Evolutionary conservation across 2,113 vertebrate genomes (phyloP).

Genomic region (Mesocricetus auratus): DNA sequence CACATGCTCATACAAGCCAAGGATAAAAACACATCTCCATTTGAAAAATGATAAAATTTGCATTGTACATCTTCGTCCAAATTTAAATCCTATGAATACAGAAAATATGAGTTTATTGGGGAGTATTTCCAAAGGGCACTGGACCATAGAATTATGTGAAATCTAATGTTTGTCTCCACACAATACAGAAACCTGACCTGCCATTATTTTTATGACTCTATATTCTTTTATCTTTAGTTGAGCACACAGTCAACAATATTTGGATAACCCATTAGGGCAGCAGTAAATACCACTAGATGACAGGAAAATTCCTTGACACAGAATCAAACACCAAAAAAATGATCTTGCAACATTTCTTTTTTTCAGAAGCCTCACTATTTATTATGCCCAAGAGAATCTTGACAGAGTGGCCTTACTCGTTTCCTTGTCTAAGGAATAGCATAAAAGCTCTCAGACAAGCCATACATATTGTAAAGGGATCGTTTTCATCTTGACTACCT

Average conservation of each 20-base stretch:
- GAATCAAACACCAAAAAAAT: too few species aligned
- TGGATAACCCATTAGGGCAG: too few species aligned
- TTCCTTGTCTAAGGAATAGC: constrained; percentile 38
- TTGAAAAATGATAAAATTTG: background rate
- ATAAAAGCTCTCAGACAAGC: background rate
- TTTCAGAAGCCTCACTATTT: constrained; percentile 55
- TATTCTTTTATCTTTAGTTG: too few species aligned
- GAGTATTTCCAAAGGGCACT: background rate
- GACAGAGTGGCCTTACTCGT: background rate
- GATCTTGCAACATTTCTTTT: too few species aligned
- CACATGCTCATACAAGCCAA: background rate
- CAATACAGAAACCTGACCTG: background rate
- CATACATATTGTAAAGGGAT: background rate
- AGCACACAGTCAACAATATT: too few species aligned
- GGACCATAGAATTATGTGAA: background rate
- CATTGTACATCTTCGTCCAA: background rate
- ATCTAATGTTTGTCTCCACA: background rate
- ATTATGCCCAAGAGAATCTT: constrained; percentile 9
- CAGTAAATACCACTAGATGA: too few species aligned
- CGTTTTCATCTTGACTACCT: constrained; percentile 23
- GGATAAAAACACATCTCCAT: background rate
- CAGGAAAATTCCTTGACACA: too few species aligned
- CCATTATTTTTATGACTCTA: background rate
- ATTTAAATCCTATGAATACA: background rate
- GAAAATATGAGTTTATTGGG: background rate